Percentiles rank a stretch among this genome's conserved stretches.
phyloP scores from a whole-genome alignment of 2,888 invertebrate species.

The Ametastegia equiseti region DNA sequence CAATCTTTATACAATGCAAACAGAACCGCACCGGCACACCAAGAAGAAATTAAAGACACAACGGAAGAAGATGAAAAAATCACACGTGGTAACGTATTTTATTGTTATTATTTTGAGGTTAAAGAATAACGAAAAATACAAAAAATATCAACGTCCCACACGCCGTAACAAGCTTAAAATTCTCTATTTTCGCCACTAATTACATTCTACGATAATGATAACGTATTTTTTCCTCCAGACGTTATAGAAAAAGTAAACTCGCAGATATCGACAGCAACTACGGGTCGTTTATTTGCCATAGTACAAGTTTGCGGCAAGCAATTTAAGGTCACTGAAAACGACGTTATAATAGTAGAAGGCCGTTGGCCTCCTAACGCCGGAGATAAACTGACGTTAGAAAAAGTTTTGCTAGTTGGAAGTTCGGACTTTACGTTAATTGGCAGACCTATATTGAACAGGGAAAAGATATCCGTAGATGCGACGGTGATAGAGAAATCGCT shows the following conservation, averaged over 20 bases:
- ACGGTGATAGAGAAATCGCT: slow-evolving; percentile 91
- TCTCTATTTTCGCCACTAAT: not conserved
- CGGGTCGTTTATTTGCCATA: slow-evolving; percentile 88
- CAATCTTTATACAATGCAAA: slow-evolving; percentile 63
- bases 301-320: slow-evolving; percentile 90
- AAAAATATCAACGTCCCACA: no score
- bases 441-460: slow-evolving; percentile 86
- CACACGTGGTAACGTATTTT: slow-evolving; percentile 58
- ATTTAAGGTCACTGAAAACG: slow-evolving; percentile 91
- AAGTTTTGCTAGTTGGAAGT: slow-evolving; percentile 88
- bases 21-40: slow-evolving; percentile 52
- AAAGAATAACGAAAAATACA: not conserved
- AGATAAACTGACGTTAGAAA: slow-evolving; percentile 88
- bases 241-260: slow-evolving; percentile 82
- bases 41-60: slow-evolving; percentile 60
- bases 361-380: slow-evolving; percentile 90
- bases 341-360: slow-evolving; percentile 89
- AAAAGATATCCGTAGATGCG: slow-evolving; percentile 86
- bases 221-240: slow-evolving; percentile 69
- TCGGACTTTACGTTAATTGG: slow-evolving; percentile 91
- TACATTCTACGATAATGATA: no score
- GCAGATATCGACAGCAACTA: slow-evolving; percentile 78
- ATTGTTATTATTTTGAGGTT: not conserved
- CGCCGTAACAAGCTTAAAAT: not conserved
- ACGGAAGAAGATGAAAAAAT: slow-evolving; percentile 63